These are phyloP conservation scores for Polydrusus cervinus DNA, from an alignment of 2,888 invertebrate genomes.

Conservation along the genomic window DNA sequence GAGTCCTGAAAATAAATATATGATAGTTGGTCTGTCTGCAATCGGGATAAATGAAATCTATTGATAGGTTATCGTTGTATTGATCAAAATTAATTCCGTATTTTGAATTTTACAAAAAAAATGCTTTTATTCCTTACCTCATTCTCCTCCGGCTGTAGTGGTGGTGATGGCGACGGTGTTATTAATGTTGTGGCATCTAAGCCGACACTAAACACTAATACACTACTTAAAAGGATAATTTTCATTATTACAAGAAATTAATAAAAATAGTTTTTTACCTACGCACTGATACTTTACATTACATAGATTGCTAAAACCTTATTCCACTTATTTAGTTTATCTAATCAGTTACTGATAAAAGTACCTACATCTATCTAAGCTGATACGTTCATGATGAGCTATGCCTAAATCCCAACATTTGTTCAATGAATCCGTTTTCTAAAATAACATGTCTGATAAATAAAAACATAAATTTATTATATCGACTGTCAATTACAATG, in stretches of 20 bases:
- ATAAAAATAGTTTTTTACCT: not conserved
- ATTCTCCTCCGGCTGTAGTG: not conserved
- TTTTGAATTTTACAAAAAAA: too few species aligned
- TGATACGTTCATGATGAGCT: not conserved
- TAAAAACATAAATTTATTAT: not conserved
- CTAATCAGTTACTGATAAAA: slow-evolving; percentile 15
- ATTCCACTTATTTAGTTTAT: not conserved
- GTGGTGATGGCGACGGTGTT: too few species aligned
- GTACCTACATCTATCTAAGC: not conserved
- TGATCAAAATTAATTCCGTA: too few species aligned
- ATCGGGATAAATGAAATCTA: too few species aligned
- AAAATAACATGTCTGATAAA: not conserved
- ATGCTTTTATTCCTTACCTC: not conserved
- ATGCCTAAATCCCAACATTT: too few species aligned
- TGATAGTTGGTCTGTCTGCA: too few species aligned
- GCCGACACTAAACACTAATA: not conserved
- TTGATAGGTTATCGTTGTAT: too few species aligned
- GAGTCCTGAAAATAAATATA: not conserved
- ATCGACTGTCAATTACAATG: not conserved
- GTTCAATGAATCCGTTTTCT: too few species aligned
- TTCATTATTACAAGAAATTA: not conserved
- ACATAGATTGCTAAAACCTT: not conserved
- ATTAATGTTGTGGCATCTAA: not conserved
- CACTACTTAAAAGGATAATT: not conserved
- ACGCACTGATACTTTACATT: not conserved